Conservation (phyloP, 1,140 invertebrate species). For the Caenorhabditis brenneri region DNA sequence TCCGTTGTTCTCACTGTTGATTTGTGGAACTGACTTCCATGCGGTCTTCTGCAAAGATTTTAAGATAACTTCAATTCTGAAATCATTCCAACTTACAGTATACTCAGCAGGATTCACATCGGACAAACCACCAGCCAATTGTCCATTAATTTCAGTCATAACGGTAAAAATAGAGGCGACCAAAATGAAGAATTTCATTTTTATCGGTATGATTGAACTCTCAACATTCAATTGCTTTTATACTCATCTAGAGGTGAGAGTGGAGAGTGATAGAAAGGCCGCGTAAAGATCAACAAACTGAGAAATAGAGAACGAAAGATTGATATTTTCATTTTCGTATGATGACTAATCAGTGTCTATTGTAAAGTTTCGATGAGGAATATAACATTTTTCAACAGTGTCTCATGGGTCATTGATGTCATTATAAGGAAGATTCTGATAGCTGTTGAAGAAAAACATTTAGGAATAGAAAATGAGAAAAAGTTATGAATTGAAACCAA, state of each 20-base stretch:
- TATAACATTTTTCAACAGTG: no score
- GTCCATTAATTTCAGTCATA: not conserved
- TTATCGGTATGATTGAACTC: not conserved
- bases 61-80: no score
- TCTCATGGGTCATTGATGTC: no score
- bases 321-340: not conserved
- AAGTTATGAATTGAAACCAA: no score
- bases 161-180: not conserved
- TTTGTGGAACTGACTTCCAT: conserved; percentile 3
- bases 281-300: not conserved
- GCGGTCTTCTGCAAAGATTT: no score
- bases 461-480: no score
- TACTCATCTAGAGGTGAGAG: not conserved
- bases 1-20: not conserved
- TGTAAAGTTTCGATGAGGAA: not conserved
- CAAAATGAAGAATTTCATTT: not conserved
- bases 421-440: no score
- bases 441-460: no score
- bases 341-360: not conserved
- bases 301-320: not conserved
- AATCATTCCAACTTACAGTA: not conserved
- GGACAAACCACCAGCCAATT: not conserved
- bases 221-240: conserved; percentile 27
- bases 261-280: not conserved
- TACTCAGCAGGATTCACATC: not conserved